phyloP scores from a whole-genome alignment of 2,888 invertebrate genomes.

The Mesorhabditis sp. region DNA sequence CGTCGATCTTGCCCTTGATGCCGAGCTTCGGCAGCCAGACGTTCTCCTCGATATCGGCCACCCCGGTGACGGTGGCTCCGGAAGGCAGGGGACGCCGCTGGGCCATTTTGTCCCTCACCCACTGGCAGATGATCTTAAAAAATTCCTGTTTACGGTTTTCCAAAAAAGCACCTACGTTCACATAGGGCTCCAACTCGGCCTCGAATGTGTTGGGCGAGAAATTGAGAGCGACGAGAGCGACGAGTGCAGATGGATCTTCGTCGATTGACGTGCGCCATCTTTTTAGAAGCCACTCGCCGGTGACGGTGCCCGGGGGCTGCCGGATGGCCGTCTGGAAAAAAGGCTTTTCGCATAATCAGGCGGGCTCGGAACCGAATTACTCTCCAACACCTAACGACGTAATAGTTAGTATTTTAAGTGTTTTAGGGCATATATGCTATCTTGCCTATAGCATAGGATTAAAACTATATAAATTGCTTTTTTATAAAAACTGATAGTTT shows the following conservation, averaged over 20 bases:
- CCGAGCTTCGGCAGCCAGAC: slow-evolving; percentile 86
- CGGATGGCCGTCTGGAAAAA: slow-evolving; percentile 15
- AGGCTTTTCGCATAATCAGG: neutral
- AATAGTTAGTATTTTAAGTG: too few species aligned
- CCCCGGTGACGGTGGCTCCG: slow-evolving; percentile 38
- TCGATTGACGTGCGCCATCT: slow-evolving; percentile 24
- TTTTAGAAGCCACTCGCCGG: slow-evolving; percentile 19
- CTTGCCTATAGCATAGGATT: too few species aligned
- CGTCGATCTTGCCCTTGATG: slow-evolving; percentile 88
- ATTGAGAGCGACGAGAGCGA: slow-evolving; percentile 30
- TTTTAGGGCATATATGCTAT: too few species aligned
- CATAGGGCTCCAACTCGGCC: slow-evolving; percentile 34
- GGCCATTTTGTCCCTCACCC: slow-evolving; percentile 19
- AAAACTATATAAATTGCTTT: too few species aligned
- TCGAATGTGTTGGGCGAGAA: slow-evolving; percentile 33
- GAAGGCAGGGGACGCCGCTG: neutral
- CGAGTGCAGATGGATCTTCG: slow-evolving; percentile 22
- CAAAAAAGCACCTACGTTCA: slow-evolving; percentile 19
- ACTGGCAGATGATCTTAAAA: slow-evolving; percentile 16
- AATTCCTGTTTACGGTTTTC: neutral
- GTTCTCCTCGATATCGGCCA: slow-evolving; percentile 90
- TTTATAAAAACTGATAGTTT: too few species aligned
- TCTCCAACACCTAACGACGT: too few species aligned
- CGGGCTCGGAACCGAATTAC: too few species aligned
- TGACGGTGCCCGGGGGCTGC: slow-evolving; percentile 9